Evolutionary conservation across 2,797 vertebrate genomes (phyloP), one percentile per base, ranked within the genome.

Genomic region (Peromyscus eremicus): DNA sequence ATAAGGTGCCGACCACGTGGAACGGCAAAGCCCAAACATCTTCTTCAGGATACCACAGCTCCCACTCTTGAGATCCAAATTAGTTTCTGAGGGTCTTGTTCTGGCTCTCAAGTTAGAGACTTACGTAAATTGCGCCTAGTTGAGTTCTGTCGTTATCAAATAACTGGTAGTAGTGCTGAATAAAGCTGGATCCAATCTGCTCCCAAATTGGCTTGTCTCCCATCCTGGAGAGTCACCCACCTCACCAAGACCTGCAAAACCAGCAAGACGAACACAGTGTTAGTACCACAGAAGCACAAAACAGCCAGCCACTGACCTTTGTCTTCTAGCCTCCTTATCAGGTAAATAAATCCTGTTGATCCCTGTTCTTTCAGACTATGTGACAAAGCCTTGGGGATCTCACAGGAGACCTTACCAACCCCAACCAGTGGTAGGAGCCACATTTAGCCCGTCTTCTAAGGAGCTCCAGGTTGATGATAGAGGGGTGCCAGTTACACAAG

Each of bases 161-260:
- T 98, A 99, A 98, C 92, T 99, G 99, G 98, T 99, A 99, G 98
- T 99, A 99, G 99, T 99, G 99, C 97, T 99, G 99, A 98, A 99
- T 99, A 95, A 99, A 99, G 99, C 99, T 99, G 98, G 99, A 99
- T 98, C 99, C 99, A 99, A 99, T 99, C 98, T 99, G 99, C 99
- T 99, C 99, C 99, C 99, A 99, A 98, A 99, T 98, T 98, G 99
- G 99, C 98, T 99, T 99, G 99, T 99, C 99, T 99, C 98, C 99
- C 99, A 99, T 99, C 98, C 99, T 99, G 99, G 99, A 99, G 98
- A 73, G 88, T 99, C 99, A 99, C 98, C 77, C 25, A 97, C 98
- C 99, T 98, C 98, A 98, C 98, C 98, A 99, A 98, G 98, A 98
- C 99, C 99, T 99, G 98, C 11, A 97, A 98, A 98, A 94, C 32